Evolutionary conservation across 2,888 invertebrate species (phyloP).

Genomic region (Atrina japonica): DNA sequence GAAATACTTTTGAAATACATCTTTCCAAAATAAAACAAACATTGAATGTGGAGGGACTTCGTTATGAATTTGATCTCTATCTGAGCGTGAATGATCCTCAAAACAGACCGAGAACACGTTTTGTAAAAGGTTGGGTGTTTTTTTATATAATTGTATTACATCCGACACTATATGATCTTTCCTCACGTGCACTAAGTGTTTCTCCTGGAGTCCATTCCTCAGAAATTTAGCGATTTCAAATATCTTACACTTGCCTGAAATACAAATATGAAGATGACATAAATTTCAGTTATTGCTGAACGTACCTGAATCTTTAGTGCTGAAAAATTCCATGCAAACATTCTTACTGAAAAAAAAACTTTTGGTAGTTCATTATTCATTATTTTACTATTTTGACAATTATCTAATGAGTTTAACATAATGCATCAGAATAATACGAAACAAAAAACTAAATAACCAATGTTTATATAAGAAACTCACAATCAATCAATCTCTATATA

Average conservation of each 20-base stretch:
- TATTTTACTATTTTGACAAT: too few species aligned
- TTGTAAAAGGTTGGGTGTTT: not conserved
- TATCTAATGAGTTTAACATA: too few species aligned
- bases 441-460: too few species aligned
- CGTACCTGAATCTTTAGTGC: too few species aligned
- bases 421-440: too few species aligned
- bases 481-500: too few species aligned
- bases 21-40: constrained; percentile 61
- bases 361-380: too few species aligned
- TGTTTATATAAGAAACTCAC: too few species aligned
- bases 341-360: too few species aligned
- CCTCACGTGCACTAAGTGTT: constrained; percentile 6
- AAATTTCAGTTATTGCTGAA: not conserved
- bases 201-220: constrained; percentile 11
- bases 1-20: constrained; percentile 56
- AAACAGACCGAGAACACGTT: constrained; percentile 16
- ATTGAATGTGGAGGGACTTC: constrained; percentile 27
- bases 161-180: constrained; percentile 1
- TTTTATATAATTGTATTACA: constrained; percentile 11
- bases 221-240: constrained; percentile 20
- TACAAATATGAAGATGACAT: not conserved
- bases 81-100: constrained; percentile 7
- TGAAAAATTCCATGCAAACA: too few species aligned
- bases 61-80: constrained; percentile 7
- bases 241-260: constrained; percentile 24